Base-by-base conservation (phyloP, 2,113 vertebrate species). In the Etheostoma spectabile region DNA sequence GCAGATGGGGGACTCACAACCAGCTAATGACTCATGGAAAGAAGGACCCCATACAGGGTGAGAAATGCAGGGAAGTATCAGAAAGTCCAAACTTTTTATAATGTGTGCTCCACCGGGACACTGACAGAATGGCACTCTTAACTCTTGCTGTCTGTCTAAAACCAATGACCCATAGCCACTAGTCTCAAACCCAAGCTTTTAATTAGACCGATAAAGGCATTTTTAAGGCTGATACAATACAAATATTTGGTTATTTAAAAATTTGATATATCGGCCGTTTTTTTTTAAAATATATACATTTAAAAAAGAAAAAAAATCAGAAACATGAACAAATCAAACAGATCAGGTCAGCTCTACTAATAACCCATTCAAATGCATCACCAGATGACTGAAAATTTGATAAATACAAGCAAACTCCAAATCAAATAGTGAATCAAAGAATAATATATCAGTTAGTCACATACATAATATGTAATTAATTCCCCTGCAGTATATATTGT, bases 1-100 rank as follows among this genome's bases (percentile, higher is more conserved):
- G 83, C 91, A 94, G 87, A 93, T 92, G 86, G 91, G 68, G 56
- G 75, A 77, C 77, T 85, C 82, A 51, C 62, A 83, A 83, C 67
- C 62, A 76, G 81, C 77, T 82, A 84, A 85, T 89, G 33, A 64
- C 78, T 92, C 75, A 84, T 82, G 69, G 83, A 89, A 90, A 90
- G 79, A 60, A 77, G 68, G 22, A 83, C 86, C 62, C 75, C 91
- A 90, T 73, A 88, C 88, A 86, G 93, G 71, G 85, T 24, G 84
- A 91, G 76, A 69, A 18, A 46, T 53, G 70, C 77, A n/a, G 80
- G 68, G 85, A 88, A 77, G 86, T 62, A 76, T 88, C 87, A 86
- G 59, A 82, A 81, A 89, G 74, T 89, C 81, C 67, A 78, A 78
- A 73, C 74, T 78, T 78, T 85, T 74, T 84, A 62, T 85, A 76